Base-by-base conservation (phyloP, 2,797 vertebrate species). In the Adrianichthys oophorus region DNA sequence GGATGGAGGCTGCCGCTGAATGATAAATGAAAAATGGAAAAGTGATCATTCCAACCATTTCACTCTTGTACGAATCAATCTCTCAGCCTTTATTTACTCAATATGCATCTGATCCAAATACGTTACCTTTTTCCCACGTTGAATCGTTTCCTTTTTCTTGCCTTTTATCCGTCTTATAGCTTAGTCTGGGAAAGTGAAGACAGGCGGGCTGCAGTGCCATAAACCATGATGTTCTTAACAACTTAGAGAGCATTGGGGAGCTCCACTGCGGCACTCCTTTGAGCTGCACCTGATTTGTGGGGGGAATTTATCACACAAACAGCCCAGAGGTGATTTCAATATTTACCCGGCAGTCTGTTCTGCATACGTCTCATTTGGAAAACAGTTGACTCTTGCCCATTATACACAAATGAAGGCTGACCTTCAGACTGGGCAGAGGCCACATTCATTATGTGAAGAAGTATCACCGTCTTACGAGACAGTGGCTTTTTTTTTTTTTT, bases 381-480 rank as follows among this genome's bases (percentile, higher is more conserved):
- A 92, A 92, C 90, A 91, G 90, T 93, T 91, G 91, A 92, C 92
- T 92, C 89, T 90, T 83, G 79, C 83, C 91, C 86, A 90, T 93
- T 93, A 91, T 90, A 90, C 91, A 91, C 93, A 98, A 96, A 96
- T 98, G 96, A 98, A 96, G 94, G 95, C 94, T 96, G 96, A 95
- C 92, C 92, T 94, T 92, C 91, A 91, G 89, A 81, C 83, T 87
- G 89, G 89, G 90, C 89, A 91, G 90, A 91, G 91, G 91, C 92
- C 87, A 90, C 90, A 92, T 92, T 92, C 90, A 93, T 93, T 92
- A 92, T 91, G 90, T 88, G 82, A 76, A 88, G 76, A 86, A 87
- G 86, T 83, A 90, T 86, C 88, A 90, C 88, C 89, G 88, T 90
- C 89, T 87, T 89, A 82, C 81, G 75, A 84, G 79, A 74, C 80